Percentiles rank a stretch among this genome's conserved stretches.
Conservation (phyloP, 1,140 invertebrate genomes). For the Scylla paramamosain region DNA sequence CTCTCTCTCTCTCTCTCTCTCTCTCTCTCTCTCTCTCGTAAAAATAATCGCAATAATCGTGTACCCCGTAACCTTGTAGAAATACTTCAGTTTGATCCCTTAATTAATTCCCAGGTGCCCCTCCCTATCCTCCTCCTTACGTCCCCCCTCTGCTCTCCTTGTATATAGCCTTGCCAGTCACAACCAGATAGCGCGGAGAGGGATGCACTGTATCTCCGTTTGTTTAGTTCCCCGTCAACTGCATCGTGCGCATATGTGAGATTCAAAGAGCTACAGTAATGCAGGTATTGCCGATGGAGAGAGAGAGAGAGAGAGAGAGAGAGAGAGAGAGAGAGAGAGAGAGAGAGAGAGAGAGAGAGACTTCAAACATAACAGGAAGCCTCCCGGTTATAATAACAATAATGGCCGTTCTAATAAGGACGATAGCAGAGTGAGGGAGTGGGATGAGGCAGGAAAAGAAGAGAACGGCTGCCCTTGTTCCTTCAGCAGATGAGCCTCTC, state of each 20-base stretch:
- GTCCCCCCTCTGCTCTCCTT: background rate
- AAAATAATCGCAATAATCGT: too few species aligned
- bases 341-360: background rate
- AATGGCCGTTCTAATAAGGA: background rate
- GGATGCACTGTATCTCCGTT: background rate
- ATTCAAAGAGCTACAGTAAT: background rate
- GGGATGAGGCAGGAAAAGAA: background rate
- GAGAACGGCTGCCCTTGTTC: background rate
- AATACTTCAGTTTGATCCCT: background rate
- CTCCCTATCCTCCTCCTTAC: background rate
- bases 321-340: background rate
- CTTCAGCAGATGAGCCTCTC: background rate
- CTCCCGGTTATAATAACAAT: background rate
- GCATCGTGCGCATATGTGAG: background rate
- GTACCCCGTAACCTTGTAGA: background rate
- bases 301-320: background rate
- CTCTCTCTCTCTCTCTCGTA: background rate
- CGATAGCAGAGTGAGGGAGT: background rate
- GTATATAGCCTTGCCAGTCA: background rate
- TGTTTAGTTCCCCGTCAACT: background rate
- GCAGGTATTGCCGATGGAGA: background rate
- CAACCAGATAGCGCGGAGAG: background rate
- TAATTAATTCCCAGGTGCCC: constrained; percentile 1
- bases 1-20: background rate
- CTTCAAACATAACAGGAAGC: background rate